These are phyloP conservation scores for Chaetodon trifasciatus DNA, from an alignment of 2,797 vertebrate species.

Conservation along the genomic window DNA sequence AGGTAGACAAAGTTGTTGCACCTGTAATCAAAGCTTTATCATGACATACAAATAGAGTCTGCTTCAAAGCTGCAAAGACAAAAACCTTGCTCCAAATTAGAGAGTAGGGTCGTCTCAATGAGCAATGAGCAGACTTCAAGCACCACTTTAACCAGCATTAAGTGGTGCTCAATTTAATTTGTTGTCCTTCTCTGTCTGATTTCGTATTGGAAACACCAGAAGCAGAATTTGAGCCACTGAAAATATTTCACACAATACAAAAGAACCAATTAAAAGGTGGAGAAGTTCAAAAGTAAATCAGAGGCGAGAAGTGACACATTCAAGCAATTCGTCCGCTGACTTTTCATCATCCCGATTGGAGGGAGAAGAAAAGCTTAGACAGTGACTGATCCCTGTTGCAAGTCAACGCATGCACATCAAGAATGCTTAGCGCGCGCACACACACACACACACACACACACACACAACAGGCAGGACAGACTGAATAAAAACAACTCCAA, in stretches of 20 bases:
- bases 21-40: constrained; percentile 32
- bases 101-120: constrained; percentile 15
- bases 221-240: constrained; percentile 27
- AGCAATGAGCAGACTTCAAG: constrained; percentile 46
- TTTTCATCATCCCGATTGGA: constrained; percentile 36
- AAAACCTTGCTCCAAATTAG: constrained; percentile 16
- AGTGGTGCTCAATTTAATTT: constrained; percentile 52
- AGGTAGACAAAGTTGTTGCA: constrained; percentile 21
- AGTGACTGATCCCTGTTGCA: constrained; percentile 25
- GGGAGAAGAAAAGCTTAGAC: constrained; percentile 31
- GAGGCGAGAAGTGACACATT: constrained; percentile 33
- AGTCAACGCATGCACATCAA: background rate
- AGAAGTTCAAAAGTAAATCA: constrained; percentile 35
- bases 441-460: background rate
- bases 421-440: background rate
- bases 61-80: constrained; percentile 20
- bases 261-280: constrained; percentile 48
- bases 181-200: constrained; percentile 36
- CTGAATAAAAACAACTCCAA: constrained; percentile 7
- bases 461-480: constrained; percentile 1
- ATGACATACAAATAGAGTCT: constrained; percentile 26
- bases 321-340: constrained; percentile 28
- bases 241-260: constrained; percentile 11
- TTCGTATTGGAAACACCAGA: constrained; percentile 11
- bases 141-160: constrained; percentile 18